These are phyloP conservation scores for Troides helena DNA, from an alignment of 2,888 invertebrate genomes.

Conservation along the genomic window DNA sequence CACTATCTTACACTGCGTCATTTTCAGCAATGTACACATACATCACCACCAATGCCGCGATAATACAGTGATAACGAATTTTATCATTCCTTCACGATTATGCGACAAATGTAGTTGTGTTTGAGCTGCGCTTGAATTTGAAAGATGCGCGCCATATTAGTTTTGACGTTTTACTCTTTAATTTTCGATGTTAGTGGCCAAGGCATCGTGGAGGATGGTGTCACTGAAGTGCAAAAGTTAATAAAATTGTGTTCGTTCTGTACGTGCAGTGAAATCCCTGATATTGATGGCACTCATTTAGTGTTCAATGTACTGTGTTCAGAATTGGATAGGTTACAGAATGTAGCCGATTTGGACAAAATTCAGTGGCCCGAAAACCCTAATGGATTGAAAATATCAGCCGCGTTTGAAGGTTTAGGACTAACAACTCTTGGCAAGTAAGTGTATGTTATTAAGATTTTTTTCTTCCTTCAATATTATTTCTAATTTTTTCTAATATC, in stretches of 20 bases:
- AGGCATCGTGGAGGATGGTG: constrained; percentile 39
- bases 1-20: constrained; percentile 58
- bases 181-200: constrained; percentile 51
- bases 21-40: constrained; percentile 67
- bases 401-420: constrained; percentile 66
- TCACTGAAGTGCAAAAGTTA: constrained; percentile 44
- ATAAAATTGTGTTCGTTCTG: constrained; percentile 67
- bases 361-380: constrained; percentile 71
- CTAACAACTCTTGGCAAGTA: constrained; percentile 70
- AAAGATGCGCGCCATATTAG: constrained; percentile 56
- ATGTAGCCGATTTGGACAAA: constrained; percentile 66
- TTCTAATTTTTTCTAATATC: background rate
- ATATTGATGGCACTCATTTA: constrained; percentile 62
- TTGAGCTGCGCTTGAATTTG: constrained; percentile 38
- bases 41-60: constrained; percentile 56
- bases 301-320: constrained; percentile 73
- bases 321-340: constrained; percentile 60
- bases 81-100: constrained; percentile 69
- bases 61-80: constrained; percentile 64
- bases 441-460: constrained; percentile 39
- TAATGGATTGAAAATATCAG: constrained; percentile 68
- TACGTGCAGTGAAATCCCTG: constrained; percentile 72
- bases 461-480: background rate
- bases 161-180: constrained; percentile 56
- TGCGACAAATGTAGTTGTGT: constrained; percentile 53